Percentiles rank a stretch among this genome's conserved stretches.
phyloP scores from a whole-genome alignment of 1,140 invertebrate species.

The Caenorhabditis brenneri region DNA sequence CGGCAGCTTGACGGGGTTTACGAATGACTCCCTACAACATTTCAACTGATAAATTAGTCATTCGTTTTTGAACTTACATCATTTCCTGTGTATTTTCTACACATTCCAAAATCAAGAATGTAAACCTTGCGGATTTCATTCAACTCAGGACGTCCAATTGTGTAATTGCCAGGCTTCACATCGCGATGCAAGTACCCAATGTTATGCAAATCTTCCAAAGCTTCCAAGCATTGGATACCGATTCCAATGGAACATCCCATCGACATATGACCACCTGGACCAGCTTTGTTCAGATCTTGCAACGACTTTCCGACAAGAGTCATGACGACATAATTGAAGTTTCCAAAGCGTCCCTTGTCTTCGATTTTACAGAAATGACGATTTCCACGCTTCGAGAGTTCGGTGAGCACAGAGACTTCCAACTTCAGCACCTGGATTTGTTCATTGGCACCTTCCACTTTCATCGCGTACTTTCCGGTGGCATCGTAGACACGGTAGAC shows the following conservation, averaged over 20 bases:
- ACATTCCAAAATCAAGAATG: slow-evolving; percentile 65
- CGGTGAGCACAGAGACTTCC: slow-evolving; percentile 22
- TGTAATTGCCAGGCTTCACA: slow-evolving; percentile 61
- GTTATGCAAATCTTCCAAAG: slow-evolving; percentile 57
- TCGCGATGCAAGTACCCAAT: slow-evolving; percentile 63
- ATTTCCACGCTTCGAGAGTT: slow-evolving; percentile 41
- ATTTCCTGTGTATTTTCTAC: slow-evolving; percentile 62
- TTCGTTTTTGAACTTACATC: background rate
- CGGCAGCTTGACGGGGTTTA: slow-evolving; percentile 58
- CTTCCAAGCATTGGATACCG: slow-evolving; percentile 58
- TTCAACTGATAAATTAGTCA: background rate
- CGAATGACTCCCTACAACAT: slow-evolving; percentile 56
- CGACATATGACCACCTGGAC: slow-evolving; percentile 52
- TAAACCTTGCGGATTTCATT: slow-evolving; percentile 54
- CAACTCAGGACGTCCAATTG: slow-evolving; percentile 57
- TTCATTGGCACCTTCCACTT: slow-evolving; percentile 58
- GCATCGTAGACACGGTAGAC: slow-evolving; percentile 58
- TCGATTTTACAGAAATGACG: slow-evolving; percentile 63
- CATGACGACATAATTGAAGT: slow-evolving; percentile 64
- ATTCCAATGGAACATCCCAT: background rate
- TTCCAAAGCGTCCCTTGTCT: slow-evolving; percentile 60
- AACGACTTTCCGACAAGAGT: slow-evolving; percentile 63
- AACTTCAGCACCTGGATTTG: slow-evolving; percentile 46
- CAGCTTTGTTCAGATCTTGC: slow-evolving; percentile 52
- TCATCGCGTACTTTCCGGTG: slow-evolving; percentile 57